Evolutionary conservation across 2,888 invertebrate species (phyloP).

Genomic region (Magallana nippona): DNA sequence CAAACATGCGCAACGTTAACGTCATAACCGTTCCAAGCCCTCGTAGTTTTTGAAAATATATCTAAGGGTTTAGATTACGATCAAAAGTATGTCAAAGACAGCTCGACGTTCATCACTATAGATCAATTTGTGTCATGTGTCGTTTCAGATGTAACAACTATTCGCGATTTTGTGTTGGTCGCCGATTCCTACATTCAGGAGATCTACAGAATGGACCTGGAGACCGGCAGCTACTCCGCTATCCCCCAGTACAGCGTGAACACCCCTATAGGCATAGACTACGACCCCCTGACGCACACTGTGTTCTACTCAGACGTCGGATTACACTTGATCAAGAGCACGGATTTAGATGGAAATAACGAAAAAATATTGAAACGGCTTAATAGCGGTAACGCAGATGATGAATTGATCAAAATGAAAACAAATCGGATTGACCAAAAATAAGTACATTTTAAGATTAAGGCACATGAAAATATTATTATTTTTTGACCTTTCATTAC

Average conservation of each 20-base stretch:
- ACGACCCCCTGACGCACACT: slow-evolving; percentile 87
- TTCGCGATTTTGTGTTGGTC: slow-evolving; percentile 40
- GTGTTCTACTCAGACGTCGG: slow-evolving; percentile 88
- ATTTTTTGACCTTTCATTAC: background rate
- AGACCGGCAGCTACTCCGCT: slow-evolving; percentile 78
- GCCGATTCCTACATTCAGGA: slow-evolving; percentile 82
- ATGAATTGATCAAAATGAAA: background rate
- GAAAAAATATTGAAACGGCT: slow-evolving; percentile 35
- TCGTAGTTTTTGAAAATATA: too few relatives aligned
- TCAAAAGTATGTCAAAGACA: too few relatives aligned
- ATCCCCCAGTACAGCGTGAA: slow-evolving; percentile 76
- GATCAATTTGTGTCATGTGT: background rate
- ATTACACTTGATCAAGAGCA: slow-evolving; percentile 34
- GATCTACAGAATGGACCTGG: slow-evolving; percentile 89
- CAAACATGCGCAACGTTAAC: too few relatives aligned
- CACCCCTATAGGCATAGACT: slow-evolving; percentile 90
- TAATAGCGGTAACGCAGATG: background rate
- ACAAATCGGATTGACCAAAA: too few relatives aligned
- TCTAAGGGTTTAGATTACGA: too few relatives aligned
- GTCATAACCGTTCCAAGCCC: too few relatives aligned
- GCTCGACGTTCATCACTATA: background rate
- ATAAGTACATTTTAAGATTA: background rate
- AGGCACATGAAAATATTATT: background rate
- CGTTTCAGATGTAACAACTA: slow-evolving; percentile 31
- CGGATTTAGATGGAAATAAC: slow-evolving; percentile 40